A percentile compares a stretch with the other conserved stretches of the same genome.
Evolutionary conservation across 2,797 vertebrate species (phyloP).

Genomic region (Molossus molossus): DNA sequence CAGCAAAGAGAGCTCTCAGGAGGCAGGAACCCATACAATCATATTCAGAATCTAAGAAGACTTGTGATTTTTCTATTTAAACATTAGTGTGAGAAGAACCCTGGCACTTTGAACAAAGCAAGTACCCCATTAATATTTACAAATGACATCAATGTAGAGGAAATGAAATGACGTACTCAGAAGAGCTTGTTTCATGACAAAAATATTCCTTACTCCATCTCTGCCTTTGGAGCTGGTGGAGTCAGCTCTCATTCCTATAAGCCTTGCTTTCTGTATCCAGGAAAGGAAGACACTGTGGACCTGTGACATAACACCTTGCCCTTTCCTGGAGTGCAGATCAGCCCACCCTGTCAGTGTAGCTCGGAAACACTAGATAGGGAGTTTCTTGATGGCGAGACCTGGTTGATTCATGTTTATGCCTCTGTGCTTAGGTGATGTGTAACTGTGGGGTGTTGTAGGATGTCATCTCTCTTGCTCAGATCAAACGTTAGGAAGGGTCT

Average conservation of each 20-base stretch:
- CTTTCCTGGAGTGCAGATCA: neutral
- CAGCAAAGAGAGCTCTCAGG: neutral
- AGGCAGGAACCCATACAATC: neutral
- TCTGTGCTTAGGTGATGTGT: neutral
- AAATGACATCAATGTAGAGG: neutral
- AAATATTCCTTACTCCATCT: neutral
- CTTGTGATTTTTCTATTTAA: neutral
- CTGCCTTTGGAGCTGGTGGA: neutral
- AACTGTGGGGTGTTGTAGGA: neutral
- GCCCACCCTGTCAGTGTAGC: neutral
- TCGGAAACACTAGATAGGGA: neutral
- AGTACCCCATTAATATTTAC: conserved; percentile 43
- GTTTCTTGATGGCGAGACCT: neutral
- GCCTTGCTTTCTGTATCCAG: neutral
- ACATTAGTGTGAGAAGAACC: neutral
- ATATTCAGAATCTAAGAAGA: conserved; percentile 2
- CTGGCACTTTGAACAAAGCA: neutral
- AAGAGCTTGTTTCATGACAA: neutral
- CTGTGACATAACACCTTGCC: neutral
- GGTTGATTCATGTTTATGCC: neutral
- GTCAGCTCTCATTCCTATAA: neutral
- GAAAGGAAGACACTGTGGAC: neutral
- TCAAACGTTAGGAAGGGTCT: neutral
- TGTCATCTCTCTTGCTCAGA: neutral
- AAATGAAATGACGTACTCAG: conserved; percentile 15